phyloP scores from a whole-genome alignment of 92 coral and sea anemone species.

The Bergia sp. region DNA sequence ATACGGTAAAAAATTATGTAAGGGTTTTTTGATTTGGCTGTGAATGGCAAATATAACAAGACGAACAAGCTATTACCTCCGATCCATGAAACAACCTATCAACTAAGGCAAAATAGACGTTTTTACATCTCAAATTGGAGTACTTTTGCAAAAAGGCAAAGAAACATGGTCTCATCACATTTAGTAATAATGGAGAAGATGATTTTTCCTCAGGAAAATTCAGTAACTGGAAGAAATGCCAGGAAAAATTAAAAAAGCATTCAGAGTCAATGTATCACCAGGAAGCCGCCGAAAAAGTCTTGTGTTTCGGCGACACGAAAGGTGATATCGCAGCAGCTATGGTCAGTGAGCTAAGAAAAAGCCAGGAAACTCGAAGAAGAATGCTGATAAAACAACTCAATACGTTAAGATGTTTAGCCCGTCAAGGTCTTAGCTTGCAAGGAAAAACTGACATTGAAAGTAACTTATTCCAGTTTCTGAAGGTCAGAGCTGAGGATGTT shows the following conservation, averaged over 20 bases:
- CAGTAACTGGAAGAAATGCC: conserved; percentile 6
- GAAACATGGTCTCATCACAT: not conserved
- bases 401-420: conserved; percentile 24
- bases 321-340: conserved; percentile 27
- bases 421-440: conserved; percentile 24
- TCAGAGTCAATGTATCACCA: not conserved
- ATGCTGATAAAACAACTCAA: conserved; percentile 37
- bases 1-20: no score
- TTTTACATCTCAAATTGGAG: no score
- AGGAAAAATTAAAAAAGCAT: not conserved
- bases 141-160: not conserved
- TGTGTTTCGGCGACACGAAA: conserved; percentile 12
- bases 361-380: conserved; percentile 11
- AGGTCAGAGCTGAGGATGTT: conserved; percentile 22
- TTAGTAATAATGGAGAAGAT: not conserved
- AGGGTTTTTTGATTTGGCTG: no score
- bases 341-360: conserved; percentile 29
- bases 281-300: conserved; percentile 16
- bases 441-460: conserved; percentile 38
- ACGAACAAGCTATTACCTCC: no score
- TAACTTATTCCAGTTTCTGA: conserved; percentile 30
- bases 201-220: not conserved
- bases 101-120: no score
- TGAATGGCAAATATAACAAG: no score
- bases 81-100: no score